Conservation (phyloP, 2,888 invertebrate species). For the Cephus sareptanus region DNA sequence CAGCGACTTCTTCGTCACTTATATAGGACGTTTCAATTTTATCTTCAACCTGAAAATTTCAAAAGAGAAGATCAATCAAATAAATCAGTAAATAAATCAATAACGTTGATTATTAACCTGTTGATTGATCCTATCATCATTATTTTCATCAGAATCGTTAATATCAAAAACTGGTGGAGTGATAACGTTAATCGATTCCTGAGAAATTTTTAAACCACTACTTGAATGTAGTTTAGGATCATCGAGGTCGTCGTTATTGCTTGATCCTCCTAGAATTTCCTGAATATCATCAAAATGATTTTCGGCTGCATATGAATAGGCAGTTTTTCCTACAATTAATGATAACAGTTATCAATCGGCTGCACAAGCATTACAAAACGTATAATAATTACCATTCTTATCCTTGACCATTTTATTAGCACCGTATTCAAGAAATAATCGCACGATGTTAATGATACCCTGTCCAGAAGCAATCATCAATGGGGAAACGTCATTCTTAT, state of each 20-base stretch:
- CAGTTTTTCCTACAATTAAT: conserved; percentile 1
- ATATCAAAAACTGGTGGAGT: background rate
- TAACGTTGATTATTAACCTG: background rate
- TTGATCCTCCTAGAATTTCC: background rate
- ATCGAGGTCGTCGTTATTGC: background rate
- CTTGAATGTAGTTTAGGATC: background rate
- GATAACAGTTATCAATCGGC: background rate
- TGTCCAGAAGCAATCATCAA: conserved; percentile 1
- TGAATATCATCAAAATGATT: conserved; percentile 2
- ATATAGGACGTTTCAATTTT: background rate
- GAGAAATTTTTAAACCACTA: background rate
- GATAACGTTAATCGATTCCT: background rate
- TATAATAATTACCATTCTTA: background rate
- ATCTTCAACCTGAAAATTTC: background rate
- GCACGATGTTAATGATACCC: conserved; percentile 1
- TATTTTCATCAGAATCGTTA: background rate
- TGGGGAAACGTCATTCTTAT: background rate
- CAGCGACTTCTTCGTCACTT: background rate
- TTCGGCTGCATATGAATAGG: background rate
- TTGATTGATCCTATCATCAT: background rate
- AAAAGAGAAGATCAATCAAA: no score
- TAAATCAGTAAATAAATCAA: background rate
- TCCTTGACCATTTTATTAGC: conserved; percentile 4
- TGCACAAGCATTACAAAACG: background rate
- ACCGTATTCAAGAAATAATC: conserved; percentile 5